A percentile compares a stretch with the other conserved stretches of the same genome.
Evolutionary conservation across 2,888 invertebrate genomes (phyloP).

Genomic region (Hymenopus coronatus): DNA sequence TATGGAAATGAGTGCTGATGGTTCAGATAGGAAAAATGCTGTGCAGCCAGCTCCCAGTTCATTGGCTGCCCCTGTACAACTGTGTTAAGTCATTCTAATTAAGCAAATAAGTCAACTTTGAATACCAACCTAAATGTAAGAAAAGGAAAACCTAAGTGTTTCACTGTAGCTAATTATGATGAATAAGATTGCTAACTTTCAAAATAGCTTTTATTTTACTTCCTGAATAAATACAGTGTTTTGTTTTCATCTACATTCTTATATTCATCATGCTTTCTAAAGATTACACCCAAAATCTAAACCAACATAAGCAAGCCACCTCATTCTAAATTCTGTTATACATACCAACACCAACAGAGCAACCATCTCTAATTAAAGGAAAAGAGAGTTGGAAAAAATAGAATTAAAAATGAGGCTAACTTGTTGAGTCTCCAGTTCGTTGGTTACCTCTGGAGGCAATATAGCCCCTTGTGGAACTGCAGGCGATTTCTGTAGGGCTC

Average conservation of each 20-base stretch:
- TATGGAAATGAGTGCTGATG: too few relatives aligned
- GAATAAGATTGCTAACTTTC: background rate
- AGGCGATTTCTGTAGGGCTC: constrained; percentile 79
- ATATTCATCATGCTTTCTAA: background rate
- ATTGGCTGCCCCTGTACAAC: too few relatives aligned
- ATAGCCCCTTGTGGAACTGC: constrained; percentile 53
- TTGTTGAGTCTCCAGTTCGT: background rate
- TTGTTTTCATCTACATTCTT: background rate
- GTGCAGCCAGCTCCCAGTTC: too few relatives aligned
- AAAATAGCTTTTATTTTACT: background rate
- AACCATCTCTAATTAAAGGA: background rate
- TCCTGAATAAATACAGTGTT: background rate
- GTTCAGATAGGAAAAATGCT: too few relatives aligned
- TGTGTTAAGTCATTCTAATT: too few relatives aligned
- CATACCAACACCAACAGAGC: background rate
- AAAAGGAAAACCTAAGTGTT: background rate
- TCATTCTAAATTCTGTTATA: background rate
- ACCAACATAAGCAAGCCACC: background rate
- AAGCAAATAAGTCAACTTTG: too few relatives aligned
- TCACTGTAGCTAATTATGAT: background rate
- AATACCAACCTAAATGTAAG: background rate
- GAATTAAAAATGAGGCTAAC: background rate
- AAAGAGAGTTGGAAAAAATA: background rate
- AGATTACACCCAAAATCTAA: background rate
- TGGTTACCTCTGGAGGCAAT: constrained; percentile 61